These are phyloP conservation scores for Myotis daubentonii DNA, from an alignment of 2,797 vertebrate genomes.

Conservation along the genomic window DNA sequence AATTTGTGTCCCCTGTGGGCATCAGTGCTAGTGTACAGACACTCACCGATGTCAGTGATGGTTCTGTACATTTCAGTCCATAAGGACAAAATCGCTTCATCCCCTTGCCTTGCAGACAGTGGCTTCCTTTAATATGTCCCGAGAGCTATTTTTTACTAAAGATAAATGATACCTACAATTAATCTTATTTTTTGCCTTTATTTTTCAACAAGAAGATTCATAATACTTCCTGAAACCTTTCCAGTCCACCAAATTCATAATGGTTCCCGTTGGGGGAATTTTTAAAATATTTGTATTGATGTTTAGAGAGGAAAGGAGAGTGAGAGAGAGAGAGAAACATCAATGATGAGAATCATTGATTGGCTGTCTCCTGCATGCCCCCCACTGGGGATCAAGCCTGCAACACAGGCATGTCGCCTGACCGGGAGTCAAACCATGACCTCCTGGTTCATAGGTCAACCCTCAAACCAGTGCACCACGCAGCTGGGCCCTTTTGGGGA, in stretches of 20 bases:
- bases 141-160: not conserved
- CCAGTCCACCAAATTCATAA: not conserved
- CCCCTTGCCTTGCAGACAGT: not conserved
- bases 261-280: not conserved
- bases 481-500: not conserved
- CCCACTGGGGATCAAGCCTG: not conserved
- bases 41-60: not conserved
- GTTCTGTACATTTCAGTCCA: not conserved
- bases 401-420: not conserved
- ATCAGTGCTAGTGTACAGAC: not conserved
- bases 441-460: not conserved
- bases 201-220: slow-evolving; percentile 28
- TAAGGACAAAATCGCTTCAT: not conserved
- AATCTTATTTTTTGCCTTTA: not conserved
- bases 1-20: not conserved
- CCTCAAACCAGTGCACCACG: not conserved
- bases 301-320: not conserved
- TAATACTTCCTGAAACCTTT: not conserved
- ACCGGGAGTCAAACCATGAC: not conserved
- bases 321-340: not conserved
- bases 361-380: not conserved
- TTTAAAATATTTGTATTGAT: not conserved
- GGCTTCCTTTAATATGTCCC: not conserved
- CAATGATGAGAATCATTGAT: not conserved
- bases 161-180: not conserved